These are phyloP conservation scores for Lineus longissimus DNA, from an alignment of 1,140 invertebrate genomes.

Conservation along the genomic window DNA sequence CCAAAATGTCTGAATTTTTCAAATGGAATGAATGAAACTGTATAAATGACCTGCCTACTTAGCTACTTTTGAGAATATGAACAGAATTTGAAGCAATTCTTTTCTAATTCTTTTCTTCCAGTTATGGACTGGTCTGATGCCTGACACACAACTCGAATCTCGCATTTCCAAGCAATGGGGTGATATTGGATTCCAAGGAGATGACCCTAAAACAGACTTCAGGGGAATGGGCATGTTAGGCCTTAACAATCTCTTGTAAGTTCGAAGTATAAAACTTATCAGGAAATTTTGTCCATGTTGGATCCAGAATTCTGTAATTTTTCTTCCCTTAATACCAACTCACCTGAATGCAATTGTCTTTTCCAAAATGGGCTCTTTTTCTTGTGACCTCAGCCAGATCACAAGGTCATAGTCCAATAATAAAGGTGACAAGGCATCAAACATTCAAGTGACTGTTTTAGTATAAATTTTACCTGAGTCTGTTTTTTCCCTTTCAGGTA, in stretches of 20 bases:
- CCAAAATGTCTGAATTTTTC: too few species aligned
- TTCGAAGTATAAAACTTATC: conserved; percentile 9
- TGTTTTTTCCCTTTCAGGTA: conserved; percentile 48
- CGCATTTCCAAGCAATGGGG: conserved; percentile 90
- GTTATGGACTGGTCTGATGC: conserved; percentile 78
- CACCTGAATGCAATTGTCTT: too few species aligned
- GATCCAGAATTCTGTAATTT: too few species aligned
- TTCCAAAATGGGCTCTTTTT: too few species aligned
- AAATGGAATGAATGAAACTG: too few species aligned
- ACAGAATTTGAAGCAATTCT: background rate
- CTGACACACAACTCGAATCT: conserved; percentile 64
- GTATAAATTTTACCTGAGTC: background rate
- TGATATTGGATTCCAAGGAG: conserved; percentile 92
- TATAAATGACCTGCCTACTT: too few species aligned
- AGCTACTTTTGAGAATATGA: background rate
- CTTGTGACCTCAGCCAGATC: too few species aligned
- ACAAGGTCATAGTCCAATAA: too few species aligned
- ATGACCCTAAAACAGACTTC: conserved; percentile 96
- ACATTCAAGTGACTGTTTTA: too few species aligned
- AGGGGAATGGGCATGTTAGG: conserved; percentile 96
- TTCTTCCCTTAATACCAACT: too few species aligned
- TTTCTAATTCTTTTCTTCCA: conserved; percentile 32
- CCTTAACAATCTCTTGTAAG: conserved; percentile 82
- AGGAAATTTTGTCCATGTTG: too few species aligned
- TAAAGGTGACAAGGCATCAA: too few species aligned